phyloP scores from a whole-genome alignment of 2,888 invertebrate species.

The Cosmorhoe ocellata region DNA sequence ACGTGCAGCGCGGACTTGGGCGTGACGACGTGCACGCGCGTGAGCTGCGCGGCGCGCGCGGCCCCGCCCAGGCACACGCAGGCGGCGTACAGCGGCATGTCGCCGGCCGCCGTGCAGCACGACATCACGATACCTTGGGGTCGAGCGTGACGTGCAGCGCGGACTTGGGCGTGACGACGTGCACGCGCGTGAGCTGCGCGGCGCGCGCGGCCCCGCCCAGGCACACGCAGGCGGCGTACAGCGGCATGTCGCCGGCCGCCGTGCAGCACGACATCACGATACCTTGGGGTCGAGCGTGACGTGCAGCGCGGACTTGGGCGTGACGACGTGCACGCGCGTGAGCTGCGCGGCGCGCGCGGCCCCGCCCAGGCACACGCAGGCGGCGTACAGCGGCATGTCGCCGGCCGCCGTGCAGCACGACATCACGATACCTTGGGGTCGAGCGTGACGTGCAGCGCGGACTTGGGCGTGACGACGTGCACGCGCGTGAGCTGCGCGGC shows the following conservation, averaged over 20 bases:
- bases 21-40: slow-evolving; percentile 31
- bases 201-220: slow-evolving; percentile 44
- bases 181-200: slow-evolving; percentile 58
- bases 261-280: slow-evolving; percentile 87
- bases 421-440: background rate
- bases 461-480: slow-evolving; percentile 23
- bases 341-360: slow-evolving; percentile 50
- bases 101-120: slow-evolving; percentile 53
- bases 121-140: slow-evolving; percentile 41
- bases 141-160: slow-evolving; percentile 94
- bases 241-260: slow-evolving; percentile 90
- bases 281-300: slow-evolving; percentile 2
- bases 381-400: too few relatives aligned
- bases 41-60: slow-evolving; percentile 51
- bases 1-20: slow-evolving; percentile 2
- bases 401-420: too few relatives aligned
- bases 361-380: too few relatives aligned
- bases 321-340: slow-evolving; percentile 32
- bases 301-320: slow-evolving; percentile 1
- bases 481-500: too few relatives aligned
- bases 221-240: slow-evolving; percentile 48
- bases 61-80: slow-evolving; percentile 52
- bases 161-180: slow-evolving; percentile 90
- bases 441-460: background rate
- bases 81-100: slow-evolving; percentile 83